phyloP scores from a whole-genome alignment of 2,113 vertebrate genomes.

The Ophiodon elongatus region DNA sequence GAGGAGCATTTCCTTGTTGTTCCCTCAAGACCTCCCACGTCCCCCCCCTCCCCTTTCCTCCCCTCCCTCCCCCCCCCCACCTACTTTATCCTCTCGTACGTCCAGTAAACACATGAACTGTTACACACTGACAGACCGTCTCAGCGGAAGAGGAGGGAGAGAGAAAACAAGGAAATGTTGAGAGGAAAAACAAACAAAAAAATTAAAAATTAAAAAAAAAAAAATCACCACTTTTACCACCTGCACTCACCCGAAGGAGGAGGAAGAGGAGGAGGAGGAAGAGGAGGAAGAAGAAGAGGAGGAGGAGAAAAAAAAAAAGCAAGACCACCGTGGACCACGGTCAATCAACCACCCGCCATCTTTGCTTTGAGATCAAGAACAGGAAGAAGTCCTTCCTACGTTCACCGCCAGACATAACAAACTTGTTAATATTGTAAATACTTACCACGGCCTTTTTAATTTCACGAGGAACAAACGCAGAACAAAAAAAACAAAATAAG shows the following conservation, averaged over 20 bases:
- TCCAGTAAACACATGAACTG: constrained; percentile 72
- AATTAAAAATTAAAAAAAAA: not conserved
- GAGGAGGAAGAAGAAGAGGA: not conserved
- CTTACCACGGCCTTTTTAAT: constrained; percentile 93
- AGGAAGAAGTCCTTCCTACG: not conserved
- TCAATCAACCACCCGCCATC: constrained; percentile 59
- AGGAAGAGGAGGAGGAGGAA: not conserved
- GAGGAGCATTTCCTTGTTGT: constrained; percentile 5
- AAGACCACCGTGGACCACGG: not conserved
- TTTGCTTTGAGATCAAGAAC: not conserved
- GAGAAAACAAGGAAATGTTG: not conserved
- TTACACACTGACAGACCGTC: constrained; percentile 65
- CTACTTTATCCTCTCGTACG: not conserved
- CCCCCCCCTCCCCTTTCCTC: too few relatives aligned
- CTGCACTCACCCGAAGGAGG: constrained; percentile 22
- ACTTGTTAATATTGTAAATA: constrained; percentile 98
- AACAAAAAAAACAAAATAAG: constrained; percentile 80
- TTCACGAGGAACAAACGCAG: constrained; percentile 71
- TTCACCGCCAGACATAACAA: constrained; percentile 59
- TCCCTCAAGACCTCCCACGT: not conserved
- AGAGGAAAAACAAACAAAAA: not conserved
- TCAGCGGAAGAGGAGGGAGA: not conserved
- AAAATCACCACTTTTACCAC: constrained; percentile 42
- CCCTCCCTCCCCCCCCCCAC: not conserved
- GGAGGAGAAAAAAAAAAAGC: not conserved